Conservation (phyloP, 2,113 vertebrate species). For the Pseudolaguvia tuberculata region DNA sequence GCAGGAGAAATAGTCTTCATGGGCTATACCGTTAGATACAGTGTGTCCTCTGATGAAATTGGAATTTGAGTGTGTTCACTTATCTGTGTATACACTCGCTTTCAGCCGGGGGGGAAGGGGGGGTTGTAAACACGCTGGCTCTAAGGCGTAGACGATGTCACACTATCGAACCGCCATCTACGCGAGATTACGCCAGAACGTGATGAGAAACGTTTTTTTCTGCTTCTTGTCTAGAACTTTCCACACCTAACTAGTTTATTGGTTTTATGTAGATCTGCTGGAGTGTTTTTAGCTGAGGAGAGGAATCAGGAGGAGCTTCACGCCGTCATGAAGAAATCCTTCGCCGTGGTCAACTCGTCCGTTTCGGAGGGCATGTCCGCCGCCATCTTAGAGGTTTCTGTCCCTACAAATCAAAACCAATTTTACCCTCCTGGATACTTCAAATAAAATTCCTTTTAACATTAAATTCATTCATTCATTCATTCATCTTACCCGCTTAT, state of each 20-base stretch:
- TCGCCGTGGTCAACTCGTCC: slow-evolving; percentile 87
- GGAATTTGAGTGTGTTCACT: slow-evolving; percentile 1
- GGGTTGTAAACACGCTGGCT: background rate
- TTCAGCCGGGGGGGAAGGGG: background rate
- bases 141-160: slow-evolving; percentile 1
- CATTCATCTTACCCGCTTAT: too few species aligned
- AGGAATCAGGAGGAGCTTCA: slow-evolving; percentile 81
- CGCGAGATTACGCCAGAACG: background rate
- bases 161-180: slow-evolving; percentile 8
- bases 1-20: background rate
- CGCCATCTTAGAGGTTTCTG: slow-evolving; percentile 84
- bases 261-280: slow-evolving; percentile 67
- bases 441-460: too few species aligned
- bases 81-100: slow-evolving; percentile 5
- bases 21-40: background rate
- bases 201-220: background rate
- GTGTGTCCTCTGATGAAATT: background rate
- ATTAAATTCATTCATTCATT: background rate
- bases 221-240: background rate
- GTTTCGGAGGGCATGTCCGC: slow-evolving; percentile 93
- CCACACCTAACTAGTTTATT: background rate
- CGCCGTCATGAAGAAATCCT: slow-evolving; percentile 72
- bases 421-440: background rate
- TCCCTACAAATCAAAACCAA: background rate
- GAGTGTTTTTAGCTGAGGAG: slow-evolving; percentile 77